Evolutionary conservation across 2,113 vertebrate species (phyloP), one percentile per base, ranked within the genome.

Genomic region (Percopsis transmontana): DNA sequence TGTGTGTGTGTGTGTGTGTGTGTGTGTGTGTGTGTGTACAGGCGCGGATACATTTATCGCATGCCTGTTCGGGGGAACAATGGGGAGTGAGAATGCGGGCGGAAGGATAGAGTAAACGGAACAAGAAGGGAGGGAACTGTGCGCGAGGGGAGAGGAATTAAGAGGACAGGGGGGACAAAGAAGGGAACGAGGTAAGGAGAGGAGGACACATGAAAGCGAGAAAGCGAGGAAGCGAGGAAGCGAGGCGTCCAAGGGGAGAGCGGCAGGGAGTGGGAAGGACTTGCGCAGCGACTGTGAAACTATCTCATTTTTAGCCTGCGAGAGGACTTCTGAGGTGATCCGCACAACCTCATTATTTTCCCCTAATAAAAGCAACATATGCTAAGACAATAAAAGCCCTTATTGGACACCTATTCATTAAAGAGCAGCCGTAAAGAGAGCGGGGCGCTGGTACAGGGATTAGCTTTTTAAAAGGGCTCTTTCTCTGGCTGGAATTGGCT

Each of bases 301-400:
- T 95, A 95, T 97, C 96, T 96, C 91, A 92, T 94, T 98, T 97
- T 97, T 95, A 98, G 96, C 96, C 94, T 94, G 88, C 85, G 88
- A 87, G 91, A 96, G 95, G 95, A 97, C 95, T 98, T 95, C 94
- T 93, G 92, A 96, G 95, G 96, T 97, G 96, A 98, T 97, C 94
- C 92, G 93, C 89, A 89, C 95, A 96, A 97, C 95, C 93, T 94
- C 97, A 99, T 98, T 98, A 99, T 97, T 96, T 95, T 94, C 93
- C 95, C 92, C 95, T 96, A 99, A 98, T 99, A 97, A 98, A 98
- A 98, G 96, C 95, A 97, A 96, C 97, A 99, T 99, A 99, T 99
- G 97, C 96, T 97, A 96, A 97, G 95, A 97, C 95, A 98, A 98
- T 98, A 98, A 96, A 98, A 97, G 91, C 92, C 95, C 96, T 98